Evolutionary conservation across 2,797 vertebrate genomes (phyloP).

Genomic region (Adelosebastes latens): DNA sequence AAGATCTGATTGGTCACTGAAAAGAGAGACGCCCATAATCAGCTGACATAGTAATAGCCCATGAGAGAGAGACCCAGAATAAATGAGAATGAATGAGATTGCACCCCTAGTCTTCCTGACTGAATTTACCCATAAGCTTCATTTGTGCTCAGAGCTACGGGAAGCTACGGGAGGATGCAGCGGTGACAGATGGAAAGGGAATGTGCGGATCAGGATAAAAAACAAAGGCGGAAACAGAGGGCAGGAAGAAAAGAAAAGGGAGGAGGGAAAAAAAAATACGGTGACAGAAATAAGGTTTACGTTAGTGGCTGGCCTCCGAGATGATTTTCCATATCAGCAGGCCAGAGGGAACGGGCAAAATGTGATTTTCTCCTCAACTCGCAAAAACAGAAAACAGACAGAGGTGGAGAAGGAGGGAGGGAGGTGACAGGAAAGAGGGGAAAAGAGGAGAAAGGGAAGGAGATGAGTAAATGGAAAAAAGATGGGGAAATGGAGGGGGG

Average conservation of each 20-base stretch:
- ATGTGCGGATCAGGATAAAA: conserved; percentile 63
- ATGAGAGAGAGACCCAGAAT: no score
- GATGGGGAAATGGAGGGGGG: conserved; percentile 29
- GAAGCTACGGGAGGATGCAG: conserved; percentile 58
- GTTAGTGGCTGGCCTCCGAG: conserved; percentile 77
- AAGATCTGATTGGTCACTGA: no score
- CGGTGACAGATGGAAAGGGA: conserved; percentile 66
- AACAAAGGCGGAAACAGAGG: conserved; percentile 65
- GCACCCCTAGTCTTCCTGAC: no score
- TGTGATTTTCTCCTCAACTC: conserved; percentile 81
- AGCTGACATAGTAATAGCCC: no score
- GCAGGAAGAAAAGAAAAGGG: conserved; percentile 52
- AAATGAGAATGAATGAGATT: no score
- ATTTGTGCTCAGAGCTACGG: conserved; percentile 23
- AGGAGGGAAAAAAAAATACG: conserved; percentile 37
- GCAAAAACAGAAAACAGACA: conserved; percentile 80
- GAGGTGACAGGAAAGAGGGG: conserved; percentile 60
- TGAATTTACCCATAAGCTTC: neutral
- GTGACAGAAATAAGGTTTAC: conserved; percentile 78
- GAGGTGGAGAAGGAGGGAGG: conserved; percentile 18
- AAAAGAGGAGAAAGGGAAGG: conserved; percentile 23
- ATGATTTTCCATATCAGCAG: conserved; percentile 84
- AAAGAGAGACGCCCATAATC: no score
- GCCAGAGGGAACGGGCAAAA: conserved; percentile 78
- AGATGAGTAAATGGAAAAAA: conserved; percentile 62